phyloP scores from a whole-genome alignment of 1,140 invertebrate genomes.

The Magallana angulata region DNA sequence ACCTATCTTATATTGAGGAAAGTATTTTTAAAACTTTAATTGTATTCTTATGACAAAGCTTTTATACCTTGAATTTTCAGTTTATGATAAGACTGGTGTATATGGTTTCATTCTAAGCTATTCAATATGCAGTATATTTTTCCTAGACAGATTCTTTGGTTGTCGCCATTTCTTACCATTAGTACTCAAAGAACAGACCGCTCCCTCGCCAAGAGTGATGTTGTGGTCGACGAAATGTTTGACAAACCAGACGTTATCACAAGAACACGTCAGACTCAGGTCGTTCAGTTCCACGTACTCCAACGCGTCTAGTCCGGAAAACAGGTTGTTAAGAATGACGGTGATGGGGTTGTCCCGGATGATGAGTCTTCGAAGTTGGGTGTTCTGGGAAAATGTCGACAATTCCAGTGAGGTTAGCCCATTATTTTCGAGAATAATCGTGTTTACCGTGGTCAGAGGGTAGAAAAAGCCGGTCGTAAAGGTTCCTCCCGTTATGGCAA shows the following conservation, averaged over 20 bases:
- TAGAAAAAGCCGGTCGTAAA: conserved; percentile 50
- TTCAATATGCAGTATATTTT: too few relatives aligned
- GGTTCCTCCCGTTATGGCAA: conserved; percentile 22
- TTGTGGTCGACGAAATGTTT: conserved; percentile 22
- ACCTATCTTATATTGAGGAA: too few relatives aligned
- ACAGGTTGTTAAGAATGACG: conserved; percentile 46
- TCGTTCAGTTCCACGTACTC: conserved; percentile 30
- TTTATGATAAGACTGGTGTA: too few relatives aligned
- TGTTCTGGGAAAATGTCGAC: conserved; percentile 51
- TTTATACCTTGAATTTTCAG: too few relatives aligned
- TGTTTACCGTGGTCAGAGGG: conserved; percentile 42
- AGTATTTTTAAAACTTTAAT: too few relatives aligned
- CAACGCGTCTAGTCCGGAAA: conserved; percentile 37
- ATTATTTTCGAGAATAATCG: conserved; percentile 45
- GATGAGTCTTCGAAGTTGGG: conserved; percentile 34
- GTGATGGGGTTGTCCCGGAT: conserved; percentile 46
- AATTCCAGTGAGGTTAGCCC: conserved; percentile 33
- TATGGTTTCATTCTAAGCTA: too few relatives aligned
- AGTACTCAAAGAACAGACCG: conserved; percentile 17
- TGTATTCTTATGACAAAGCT: too few relatives aligned
- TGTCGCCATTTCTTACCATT: not conserved
- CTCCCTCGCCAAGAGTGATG: conserved; percentile 7
- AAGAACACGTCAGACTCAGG: conserved; percentile 40
- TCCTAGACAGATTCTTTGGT: too few relatives aligned
- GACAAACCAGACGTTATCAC: conserved; percentile 42